Percentiles rank a stretch among this genome's conserved stretches.
Evolutionary conservation across 2,888 invertebrate genomes (phyloP).

Genomic region (Amorpha juglandis): DNA sequence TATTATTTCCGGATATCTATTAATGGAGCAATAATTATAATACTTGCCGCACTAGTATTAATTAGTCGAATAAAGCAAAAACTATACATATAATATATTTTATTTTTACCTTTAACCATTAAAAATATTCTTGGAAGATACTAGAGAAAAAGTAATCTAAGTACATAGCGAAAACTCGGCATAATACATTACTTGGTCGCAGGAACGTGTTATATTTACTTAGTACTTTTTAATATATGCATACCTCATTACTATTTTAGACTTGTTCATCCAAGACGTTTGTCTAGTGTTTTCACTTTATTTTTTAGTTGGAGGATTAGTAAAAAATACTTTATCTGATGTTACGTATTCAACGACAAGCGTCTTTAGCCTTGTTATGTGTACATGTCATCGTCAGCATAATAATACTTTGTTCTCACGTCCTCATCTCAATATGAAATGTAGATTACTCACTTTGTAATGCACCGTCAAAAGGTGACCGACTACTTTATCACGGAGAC

Average conservation of each 20-base stretch:
- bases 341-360: conserved; percentile 2
- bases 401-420: conserved; percentile 66
- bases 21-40: too few relatives aligned
- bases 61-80: too few relatives aligned
- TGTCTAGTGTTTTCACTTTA: conserved; percentile 27
- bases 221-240: conserved; percentile 9
- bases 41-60: too few relatives aligned
- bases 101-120: too few relatives aligned
- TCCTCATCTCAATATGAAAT: conserved; percentile 58
- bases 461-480: conserved; percentile 51
- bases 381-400: conserved; percentile 35
- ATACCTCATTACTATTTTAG: conserved; percentile 1
- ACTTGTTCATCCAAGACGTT: background rate
- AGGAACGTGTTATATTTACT: conserved; percentile 2
- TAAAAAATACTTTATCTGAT: conserved; percentile 6
- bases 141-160: background rate
- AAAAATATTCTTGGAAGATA: background rate
- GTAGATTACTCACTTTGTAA: conserved; percentile 57
- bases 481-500: conserved; percentile 55
- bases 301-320: conserved; percentile 34
- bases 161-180: background rate
- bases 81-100: too few relatives aligned
- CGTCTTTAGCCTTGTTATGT: conserved; percentile 35
- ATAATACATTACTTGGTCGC: background rate
- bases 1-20: too few relatives aligned